Conservation (phyloP, 2,888 invertebrate species). For the Dendrolimus pini region DNA sequence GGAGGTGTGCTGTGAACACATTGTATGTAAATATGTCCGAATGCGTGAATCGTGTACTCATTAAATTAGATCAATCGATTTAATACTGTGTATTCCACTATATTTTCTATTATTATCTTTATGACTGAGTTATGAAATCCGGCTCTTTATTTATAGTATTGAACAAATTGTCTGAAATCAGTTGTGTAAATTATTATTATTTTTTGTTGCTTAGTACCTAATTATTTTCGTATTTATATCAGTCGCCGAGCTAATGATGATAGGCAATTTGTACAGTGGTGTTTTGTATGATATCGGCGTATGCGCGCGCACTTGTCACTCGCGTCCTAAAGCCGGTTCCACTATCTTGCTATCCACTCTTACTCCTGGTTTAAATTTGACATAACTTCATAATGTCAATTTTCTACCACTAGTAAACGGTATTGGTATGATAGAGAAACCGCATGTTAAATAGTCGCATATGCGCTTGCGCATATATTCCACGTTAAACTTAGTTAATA, state of each 20-base stretch:
- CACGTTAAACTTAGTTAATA: too few relatives aligned
- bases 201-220: conserved; percentile 59
- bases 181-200: conserved; percentile 46
- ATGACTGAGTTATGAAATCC: conserved; percentile 25
- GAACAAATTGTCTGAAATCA: conserved; percentile 39
- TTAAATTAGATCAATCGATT: conserved; percentile 7
- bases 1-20: conserved; percentile 50
- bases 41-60: conserved; percentile 30
- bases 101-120: conserved; percentile 21
- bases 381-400: too few relatives aligned
- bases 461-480: too few relatives aligned
- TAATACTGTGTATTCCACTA: conserved; percentile 28
- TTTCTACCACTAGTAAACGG: too few relatives aligned
- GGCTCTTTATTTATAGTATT: conserved; percentile 19
- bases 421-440: too few relatives aligned
- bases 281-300: conserved; percentile 25
- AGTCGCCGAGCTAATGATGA: conserved; percentile 28
- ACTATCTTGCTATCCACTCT: too few relatives aligned
- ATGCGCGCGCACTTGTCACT: conserved; percentile 13
- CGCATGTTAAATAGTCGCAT: too few relatives aligned
- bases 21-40: conserved; percentile 46
- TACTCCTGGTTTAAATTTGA: too few relatives aligned
- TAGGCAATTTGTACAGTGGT: conserved; percentile 50
- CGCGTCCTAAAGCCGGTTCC: too few relatives aligned
- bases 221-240: conserved; percentile 23